Evolutionary conservation across 2,888 invertebrate genomes (phyloP).

Genomic region (Fabriciana adippe): DNA sequence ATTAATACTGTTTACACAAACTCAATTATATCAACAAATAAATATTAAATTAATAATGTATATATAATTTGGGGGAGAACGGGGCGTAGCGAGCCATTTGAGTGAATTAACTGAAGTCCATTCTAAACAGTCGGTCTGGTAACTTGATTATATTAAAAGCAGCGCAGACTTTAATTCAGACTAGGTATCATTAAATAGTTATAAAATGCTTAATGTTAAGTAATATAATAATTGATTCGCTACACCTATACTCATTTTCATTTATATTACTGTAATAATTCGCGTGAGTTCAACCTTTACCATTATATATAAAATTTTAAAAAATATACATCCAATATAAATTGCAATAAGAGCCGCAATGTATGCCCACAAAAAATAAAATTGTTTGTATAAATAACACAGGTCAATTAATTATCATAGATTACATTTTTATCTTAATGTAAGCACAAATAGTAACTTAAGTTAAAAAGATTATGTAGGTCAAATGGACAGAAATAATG

Average conservation of each 20-base stretch:
- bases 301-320: too few species aligned
- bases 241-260: too few species aligned
- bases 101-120: conserved; percentile 28
- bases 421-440: too few species aligned
- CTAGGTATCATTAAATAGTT: background rate
- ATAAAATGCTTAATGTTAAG: background rate
- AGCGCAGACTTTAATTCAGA: conserved; percentile 8
- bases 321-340: too few species aligned
- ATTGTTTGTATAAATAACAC: too few species aligned
- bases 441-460: background rate
- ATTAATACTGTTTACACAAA: conserved; percentile 6
- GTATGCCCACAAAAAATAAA: too few species aligned
- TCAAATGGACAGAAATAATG: background rate
- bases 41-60: conserved; percentile 16
- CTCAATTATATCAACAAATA: conserved; percentile 8
- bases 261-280: too few species aligned
- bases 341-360: too few species aligned
- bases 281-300: too few species aligned
- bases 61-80: conserved; percentile 1
- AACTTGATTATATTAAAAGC: conserved; percentile 23
- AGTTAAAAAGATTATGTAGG: background rate
- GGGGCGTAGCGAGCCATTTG: conserved; percentile 11
- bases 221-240: too few species aligned
- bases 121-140: conserved; percentile 22
- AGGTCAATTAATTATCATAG: too few species aligned